Base-by-base conservation (phyloP, 2,113 vertebrate genomes). In the Tenrec ecaudatus region DNA sequence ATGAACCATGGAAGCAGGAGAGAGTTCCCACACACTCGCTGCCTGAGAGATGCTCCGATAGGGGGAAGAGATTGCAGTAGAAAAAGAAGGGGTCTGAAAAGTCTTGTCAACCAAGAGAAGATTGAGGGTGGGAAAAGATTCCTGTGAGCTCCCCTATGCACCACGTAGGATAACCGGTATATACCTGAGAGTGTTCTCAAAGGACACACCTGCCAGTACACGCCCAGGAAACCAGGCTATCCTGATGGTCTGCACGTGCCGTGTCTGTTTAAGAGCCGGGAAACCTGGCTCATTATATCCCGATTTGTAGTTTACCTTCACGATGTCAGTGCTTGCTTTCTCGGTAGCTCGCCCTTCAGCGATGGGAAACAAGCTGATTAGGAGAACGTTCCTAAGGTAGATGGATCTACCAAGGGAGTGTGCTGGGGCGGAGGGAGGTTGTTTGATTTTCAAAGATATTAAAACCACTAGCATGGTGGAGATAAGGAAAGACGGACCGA, bases 161-260 rank as follows among this genome's bases (percentile, higher is more conserved):
- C 31, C 40, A 8, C 3, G 31, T 78, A 53, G 40, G 16, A 25
- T 78, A 43, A 40, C 16, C 19, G 43, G 40, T 31, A 16, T 31
- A 29, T 78, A 27, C 40, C 43, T 31, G 43, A 53, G 76, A 53
- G 16, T 29, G 15, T 53, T 53, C 27, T 78, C 43, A 78, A 78
- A 78, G 43, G 76, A 27, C 31, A 19, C 47, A 27, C 68, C 43
- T 22, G 9, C 73, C 43, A 33, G 47, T 58, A 83, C 77, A 36
- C 6, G 17, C 14, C 47, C 33, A 0, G 36, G 29, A n/a, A n/a
- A 23, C 23, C 25, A 66, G 27, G 31, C 84, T 75, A 12, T 82
- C 20, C n/a, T 33, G 3, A 0, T 29, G 2, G 66, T 29, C 8
- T 0, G 7, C 22, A 22, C 11, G 2, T n/a, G 2, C 17, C 11